Base-by-base conservation (phyloP, 2,113 vertebrate genomes). In the Tapirus terrestris region DNA sequence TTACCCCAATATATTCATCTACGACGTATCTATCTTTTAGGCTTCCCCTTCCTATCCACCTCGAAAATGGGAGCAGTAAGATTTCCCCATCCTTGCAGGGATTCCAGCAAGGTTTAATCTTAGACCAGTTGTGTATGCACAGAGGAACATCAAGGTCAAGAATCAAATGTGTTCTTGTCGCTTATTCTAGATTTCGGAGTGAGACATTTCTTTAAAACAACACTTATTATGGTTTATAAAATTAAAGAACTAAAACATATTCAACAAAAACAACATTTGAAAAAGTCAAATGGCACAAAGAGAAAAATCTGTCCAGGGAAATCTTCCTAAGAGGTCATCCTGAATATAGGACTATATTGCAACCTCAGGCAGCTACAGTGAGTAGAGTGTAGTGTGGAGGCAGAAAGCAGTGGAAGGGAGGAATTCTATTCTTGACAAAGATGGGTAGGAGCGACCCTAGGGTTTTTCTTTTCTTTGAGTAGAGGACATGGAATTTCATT, bases 101-200 rank as follows among this genome's bases (percentile, higher is more conserved):
- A 48, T 83, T 68, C 36, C 72, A 76, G 5, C 4, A 25, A 83
- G 8, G 17, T 61, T 70, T 43, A 61, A 68, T 72, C 45, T 88
- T 89, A 65, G 75, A 33, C 6, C n/a, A 56, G 21, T 33, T 21
- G 36, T 60, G 0, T 72, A 48, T 77, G 29, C 33, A 27, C 45
- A 90, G 84, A 67, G 27, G 56, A 63, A 86, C 27, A 93, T n/a
- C 11, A 87, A 61, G 61, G 8, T 72, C 39, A 93, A 92, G 61
- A 90, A 61, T 87, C 85, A 83, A 53, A 23, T 33, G 23, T 83
- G 7, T 48, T 80, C 58, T 92, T 23, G 33, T 73, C 53, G 36
- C 21, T 89, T 89, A 31, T 73, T 79, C 39, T 95, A 80, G n/a
- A 51, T 82, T 94, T 97, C 51, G 77, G 36, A 60, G 36, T 53